Base-by-base conservation (phyloP, 2,888 invertebrate genomes). In the Dendrolimus houi region DNA sequence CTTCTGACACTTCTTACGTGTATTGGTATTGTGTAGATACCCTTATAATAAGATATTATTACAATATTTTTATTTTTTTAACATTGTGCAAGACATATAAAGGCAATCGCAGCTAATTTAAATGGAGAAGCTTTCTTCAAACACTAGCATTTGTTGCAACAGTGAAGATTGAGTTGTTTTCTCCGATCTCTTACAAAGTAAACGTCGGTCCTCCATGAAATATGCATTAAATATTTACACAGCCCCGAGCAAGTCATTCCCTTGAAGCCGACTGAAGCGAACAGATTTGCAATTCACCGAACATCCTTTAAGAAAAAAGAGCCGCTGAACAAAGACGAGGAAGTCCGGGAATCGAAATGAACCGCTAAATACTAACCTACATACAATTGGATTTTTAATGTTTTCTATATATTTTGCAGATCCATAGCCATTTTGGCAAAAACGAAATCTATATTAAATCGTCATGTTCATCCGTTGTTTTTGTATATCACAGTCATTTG, bases 151-250 rank as follows among this genome's bases (percentile, higher is more conserved):
- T 47, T 47, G 47, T 47, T 47, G 47, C 47, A 47, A 47, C 12
- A 47, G 70, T 77, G 70, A 74, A 71, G 68, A 73, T 64, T 68
- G 72, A 75, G 77, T 79, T 82, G 81, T 81, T 83, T 75, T 73
- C 76, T 77, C 73, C 74, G 80, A 83, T 85, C 77, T 82, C 74
- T 83, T 83, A 79, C 82, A 85, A 83, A 84, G 83, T 79, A 85
- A 87, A 83, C 75, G 79, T 75, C 74, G 75, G 75, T 67, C 75
- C 70, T 72, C 81, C 83, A 87, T 89, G 87, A 87, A 89, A 88
- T 87, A 87, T 87, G 85, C 86, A 87, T 89, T 83, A 84, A 87
- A 87, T 89, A 87, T 88, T 88, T 87, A 85, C 86, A 76, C 82
- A 85, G 83, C 78, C 81, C 79, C 71, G 62, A 76, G 76, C 77